Percentiles rank a stretch among this genome's conserved stretches.
These are phyloP conservation scores for Dufourea novaeangliae DNA, from an alignment of 1,140 invertebrate species.

Conservation along the genomic window DNA sequence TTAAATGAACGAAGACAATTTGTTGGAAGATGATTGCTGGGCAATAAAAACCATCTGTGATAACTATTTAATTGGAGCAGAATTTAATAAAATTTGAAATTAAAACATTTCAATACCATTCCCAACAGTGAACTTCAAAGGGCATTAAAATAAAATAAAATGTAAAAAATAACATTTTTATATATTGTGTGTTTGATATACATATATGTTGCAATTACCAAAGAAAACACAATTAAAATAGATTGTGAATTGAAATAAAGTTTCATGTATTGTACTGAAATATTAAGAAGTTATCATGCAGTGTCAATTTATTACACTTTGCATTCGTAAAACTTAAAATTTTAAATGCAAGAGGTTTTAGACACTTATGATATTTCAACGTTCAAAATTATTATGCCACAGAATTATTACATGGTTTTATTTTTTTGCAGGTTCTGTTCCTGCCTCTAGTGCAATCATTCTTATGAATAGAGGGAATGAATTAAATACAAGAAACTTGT, in stretches of 20 bases:
- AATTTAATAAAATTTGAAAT: neutral
- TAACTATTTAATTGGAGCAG: neutral
- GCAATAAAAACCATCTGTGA: neutral
- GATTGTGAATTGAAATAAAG: neutral
- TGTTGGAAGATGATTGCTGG: neutral
- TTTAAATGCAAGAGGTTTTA: too few relatives aligned
- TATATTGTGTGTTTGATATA: neutral
- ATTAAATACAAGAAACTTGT: slow-evolving; percentile 42
- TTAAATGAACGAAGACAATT: neutral
- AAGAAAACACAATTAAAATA: neutral
- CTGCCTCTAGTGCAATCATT: slow-evolving; percentile 44
- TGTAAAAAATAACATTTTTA: neutral
- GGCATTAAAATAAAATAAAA: neutral
- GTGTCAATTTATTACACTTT: too few relatives aligned
- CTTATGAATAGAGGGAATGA: slow-evolving; percentile 34
- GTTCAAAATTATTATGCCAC: neutral
- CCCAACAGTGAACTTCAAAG: too few relatives aligned
- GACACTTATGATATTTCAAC: too few relatives aligned
- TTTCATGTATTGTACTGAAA: neutral
- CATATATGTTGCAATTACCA: neutral
- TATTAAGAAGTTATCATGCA: neutral
- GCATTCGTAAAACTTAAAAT: too few relatives aligned
- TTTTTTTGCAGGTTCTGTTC: slow-evolving; percentile 49
- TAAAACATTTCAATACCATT: neutral
- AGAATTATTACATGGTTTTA: neutral